A percentile compares a stretch with the other conserved stretches of the same genome.
phyloP scores from a whole-genome alignment of 2,888 invertebrate species.

The Leucozona laternaria region DNA sequence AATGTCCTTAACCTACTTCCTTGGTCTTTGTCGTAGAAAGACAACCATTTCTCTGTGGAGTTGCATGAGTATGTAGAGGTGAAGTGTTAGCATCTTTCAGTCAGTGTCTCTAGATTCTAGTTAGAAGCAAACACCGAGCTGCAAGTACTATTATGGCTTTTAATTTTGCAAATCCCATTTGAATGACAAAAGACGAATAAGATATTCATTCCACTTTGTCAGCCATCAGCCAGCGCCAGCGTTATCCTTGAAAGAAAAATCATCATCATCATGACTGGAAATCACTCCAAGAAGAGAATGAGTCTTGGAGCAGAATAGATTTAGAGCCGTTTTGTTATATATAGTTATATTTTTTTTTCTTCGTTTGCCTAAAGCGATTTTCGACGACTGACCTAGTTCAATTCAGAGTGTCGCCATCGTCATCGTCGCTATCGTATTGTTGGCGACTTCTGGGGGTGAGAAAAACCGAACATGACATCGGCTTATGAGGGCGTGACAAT shows the following conservation, averaged over 20 bases:
- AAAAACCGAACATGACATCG: conserved; percentile 65
- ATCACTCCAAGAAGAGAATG: conserved; percentile 34
- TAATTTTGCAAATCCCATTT: conserved; percentile 51
- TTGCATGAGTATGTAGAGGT: conserved; percentile 22
- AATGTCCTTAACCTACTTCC: conserved; percentile 64
- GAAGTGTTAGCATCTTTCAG: conserved; percentile 28
- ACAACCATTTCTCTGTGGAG: conserved; percentile 21
- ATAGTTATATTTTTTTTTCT: conserved; percentile 1
- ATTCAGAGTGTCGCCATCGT: not conserved
- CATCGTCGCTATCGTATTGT: not conserved
- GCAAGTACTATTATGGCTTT: conserved; percentile 1
- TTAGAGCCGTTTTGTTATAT: conserved; percentile 21
- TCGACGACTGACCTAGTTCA: conserved; percentile 71
- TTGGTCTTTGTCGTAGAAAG: conserved; percentile 15
- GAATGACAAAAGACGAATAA: conserved; percentile 68
- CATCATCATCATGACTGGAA: conserved; percentile 34
- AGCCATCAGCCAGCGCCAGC: not conserved
- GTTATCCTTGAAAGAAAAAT: conserved; percentile 63
- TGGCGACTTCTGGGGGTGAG: conserved; percentile 26
- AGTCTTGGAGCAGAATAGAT: conserved; percentile 23
- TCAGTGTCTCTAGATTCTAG: conserved; percentile 38
- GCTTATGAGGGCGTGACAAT: conserved; percentile 73
- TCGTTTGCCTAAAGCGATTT: conserved; percentile 60
- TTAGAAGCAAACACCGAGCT: conserved; percentile 17
- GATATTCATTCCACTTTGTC: conserved; percentile 57